These are phyloP conservation scores for Rhinichthys klamathensis DNA, from an alignment of 2,113 vertebrate genomes.

Conservation along the genomic window DNA sequence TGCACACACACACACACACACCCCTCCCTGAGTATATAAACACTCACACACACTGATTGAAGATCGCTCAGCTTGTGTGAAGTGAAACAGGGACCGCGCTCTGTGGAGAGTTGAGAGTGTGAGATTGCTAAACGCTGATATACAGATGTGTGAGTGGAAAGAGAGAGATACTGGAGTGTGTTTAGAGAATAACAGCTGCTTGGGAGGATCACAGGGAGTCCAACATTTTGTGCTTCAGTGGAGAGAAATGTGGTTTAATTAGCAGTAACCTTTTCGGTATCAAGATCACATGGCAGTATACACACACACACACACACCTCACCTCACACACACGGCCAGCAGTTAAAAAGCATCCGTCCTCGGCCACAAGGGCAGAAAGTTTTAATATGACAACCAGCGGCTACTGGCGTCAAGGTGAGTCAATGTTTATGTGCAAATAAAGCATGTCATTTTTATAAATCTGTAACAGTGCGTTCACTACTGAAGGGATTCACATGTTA, in stretches of 20 bases:
- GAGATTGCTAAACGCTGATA: slow-evolving; percentile 19
- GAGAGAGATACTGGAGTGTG: slow-evolving; percentile 42
- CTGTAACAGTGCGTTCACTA: background rate
- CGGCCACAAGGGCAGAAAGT: background rate
- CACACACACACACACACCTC: slow-evolving; percentile 31
- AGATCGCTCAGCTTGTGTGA: slow-evolving; percentile 30
- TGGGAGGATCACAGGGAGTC: slow-evolving; percentile 37
- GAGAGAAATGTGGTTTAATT: slow-evolving; percentile 58
- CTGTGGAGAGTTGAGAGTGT: slow-evolving; percentile 19
- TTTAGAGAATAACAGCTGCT: slow-evolving; percentile 52
- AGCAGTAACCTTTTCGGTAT: slow-evolving; percentile 54
- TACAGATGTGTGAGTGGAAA: slow-evolving; percentile 17
- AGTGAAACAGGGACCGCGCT: slow-evolving; percentile 2
- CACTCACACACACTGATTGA: background rate
- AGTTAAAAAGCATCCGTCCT: slow-evolving; percentile 8
- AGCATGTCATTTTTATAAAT: slow-evolving; percentile 6
- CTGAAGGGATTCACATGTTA: background rate
- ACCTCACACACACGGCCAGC: background rate
- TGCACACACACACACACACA: background rate
- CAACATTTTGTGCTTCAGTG: slow-evolving; percentile 54
- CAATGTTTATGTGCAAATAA: background rate
- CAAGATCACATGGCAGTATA: slow-evolving; percentile 23
- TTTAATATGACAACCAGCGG: background rate
- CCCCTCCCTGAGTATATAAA: slow-evolving; percentile 19
- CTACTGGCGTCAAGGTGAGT: background rate